Evolutionary conservation across 2,888 invertebrate species (phyloP).

Genomic region (Lasioglossum oenotherae): DNA sequence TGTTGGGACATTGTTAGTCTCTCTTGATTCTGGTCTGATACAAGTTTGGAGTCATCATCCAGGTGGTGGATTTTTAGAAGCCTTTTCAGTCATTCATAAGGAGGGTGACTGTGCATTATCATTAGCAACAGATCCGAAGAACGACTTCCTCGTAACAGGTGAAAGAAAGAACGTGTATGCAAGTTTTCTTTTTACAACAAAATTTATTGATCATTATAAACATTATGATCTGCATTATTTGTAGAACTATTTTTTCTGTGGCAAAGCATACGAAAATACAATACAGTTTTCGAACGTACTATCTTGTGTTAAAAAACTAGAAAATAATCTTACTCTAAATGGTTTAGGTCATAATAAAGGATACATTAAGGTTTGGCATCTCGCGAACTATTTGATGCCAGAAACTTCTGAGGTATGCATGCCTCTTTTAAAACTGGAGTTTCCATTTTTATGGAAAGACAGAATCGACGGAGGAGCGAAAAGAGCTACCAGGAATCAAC

Average conservation of each 20-base stretch:
- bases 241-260: neutral
- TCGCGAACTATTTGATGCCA: slow-evolving; percentile 88
- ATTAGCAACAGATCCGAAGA: slow-evolving; percentile 89
- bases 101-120: slow-evolving; percentile 88
- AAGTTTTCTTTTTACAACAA: neutral
- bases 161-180: slow-evolving; percentile 72
- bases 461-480: slow-evolving; percentile 89
- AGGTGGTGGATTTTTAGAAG: slow-evolving; percentile 89
- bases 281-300: neutral
- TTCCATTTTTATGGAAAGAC: slow-evolving; percentile 90
- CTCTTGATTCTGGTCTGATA: slow-evolving; percentile 90
- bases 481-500: slow-evolving; percentile 87
- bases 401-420: slow-evolving; percentile 85
- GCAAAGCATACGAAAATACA: neutral
- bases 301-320: neutral
- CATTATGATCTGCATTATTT: neutral
- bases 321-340: neutral
- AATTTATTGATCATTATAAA: slow-evolving; percentile 9
- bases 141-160: slow-evolving; percentile 91
- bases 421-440: slow-evolving; percentile 88
- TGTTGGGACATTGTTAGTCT: slow-evolving; percentile 89
- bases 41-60: slow-evolving; percentile 94
- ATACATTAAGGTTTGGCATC: slow-evolving; percentile 92
- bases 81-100: slow-evolving; percentile 90
- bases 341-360: slow-evolving; percentile 87